Conservation (phyloP, 2,797 vertebrate genomes). For the Emydoidea blandingii region DNA sequence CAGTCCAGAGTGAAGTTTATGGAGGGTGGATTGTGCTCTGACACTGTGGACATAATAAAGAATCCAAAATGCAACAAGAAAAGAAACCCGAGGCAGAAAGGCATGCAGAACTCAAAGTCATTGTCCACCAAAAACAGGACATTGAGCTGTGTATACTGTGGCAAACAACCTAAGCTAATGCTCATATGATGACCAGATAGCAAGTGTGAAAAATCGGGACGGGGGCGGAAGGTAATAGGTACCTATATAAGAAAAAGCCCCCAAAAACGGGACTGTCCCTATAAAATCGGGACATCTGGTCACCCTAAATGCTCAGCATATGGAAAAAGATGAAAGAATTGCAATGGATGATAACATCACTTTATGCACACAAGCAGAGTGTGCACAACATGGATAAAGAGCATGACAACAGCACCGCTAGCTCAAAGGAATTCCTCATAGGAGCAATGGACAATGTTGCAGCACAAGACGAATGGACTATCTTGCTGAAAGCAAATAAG, state of each 20-base stretch:
- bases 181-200: not conserved
- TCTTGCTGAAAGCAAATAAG: not conserved
- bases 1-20: not conserved
- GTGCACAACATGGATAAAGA: not conserved
- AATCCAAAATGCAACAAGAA: not conserved
- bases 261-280: too few relatives aligned
- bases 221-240: too few relatives aligned
- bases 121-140: not conserved
- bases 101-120: not conserved
- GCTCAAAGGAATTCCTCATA: not conserved
- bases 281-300: too few relatives aligned
- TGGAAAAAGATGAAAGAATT: not conserved
- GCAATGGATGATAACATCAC: not conserved
- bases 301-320: not conserved
- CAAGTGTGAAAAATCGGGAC: too few relatives aligned
- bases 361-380: not conserved
- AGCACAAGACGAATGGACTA: not conserved
- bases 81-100: not conserved
- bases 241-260: too few relatives aligned
- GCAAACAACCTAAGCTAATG: not conserved
- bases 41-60: not conserved
- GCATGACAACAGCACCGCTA: not conserved
- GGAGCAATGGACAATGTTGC: not conserved
- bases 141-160: not conserved
- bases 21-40: not conserved